These are phyloP conservation scores for Cynoglossus semilaevis DNA, from an alignment of 2,113 vertebrate species.

Conservation along the genomic window DNA sequence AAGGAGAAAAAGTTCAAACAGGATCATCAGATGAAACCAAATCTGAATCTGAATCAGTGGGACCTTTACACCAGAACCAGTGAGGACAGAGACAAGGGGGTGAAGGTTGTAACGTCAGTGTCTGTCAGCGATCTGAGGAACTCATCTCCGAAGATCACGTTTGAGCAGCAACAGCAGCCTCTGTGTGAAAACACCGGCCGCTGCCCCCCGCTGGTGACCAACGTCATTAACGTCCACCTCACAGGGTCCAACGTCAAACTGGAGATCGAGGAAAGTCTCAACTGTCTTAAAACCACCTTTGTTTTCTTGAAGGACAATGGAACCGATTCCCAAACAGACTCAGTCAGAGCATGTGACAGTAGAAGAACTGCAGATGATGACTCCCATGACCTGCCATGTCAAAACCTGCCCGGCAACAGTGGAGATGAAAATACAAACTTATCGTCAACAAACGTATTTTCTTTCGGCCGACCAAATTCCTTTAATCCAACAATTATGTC, in stretches of 20 bases:
- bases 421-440: constrained; percentile 5
- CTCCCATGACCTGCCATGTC: constrained; percentile 10
- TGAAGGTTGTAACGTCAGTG: constrained; percentile 71
- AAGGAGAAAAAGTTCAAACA: constrained; percentile 56
- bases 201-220: constrained; percentile 40
- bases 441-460: constrained; percentile 56
- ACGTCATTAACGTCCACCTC: constrained; percentile 70
- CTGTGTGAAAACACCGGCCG: constrained; percentile 18
- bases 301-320: constrained; percentile 53
- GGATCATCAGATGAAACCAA: constrained; percentile 54
- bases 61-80: constrained; percentile 35
- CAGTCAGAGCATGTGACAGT: constrained; percentile 23
- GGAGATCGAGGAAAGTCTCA: constrained; percentile 72
- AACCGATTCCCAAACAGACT: constrained; percentile 34
- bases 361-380: constrained; percentile 32
- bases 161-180: constrained; percentile 55
- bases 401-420: constrained; percentile 7
- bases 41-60: constrained; percentile 57
- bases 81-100: constrained; percentile 35
- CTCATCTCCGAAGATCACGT: constrained; percentile 61
- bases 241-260: constrained; percentile 68
- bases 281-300: constrained; percentile 46
- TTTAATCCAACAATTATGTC: constrained; percentile 41
- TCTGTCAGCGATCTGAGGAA: constrained; percentile 64
- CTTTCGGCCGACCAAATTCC: constrained; percentile 34